A percentile compares a stretch with the other conserved stretches of the same genome.
Evolutionary conservation across 2,888 invertebrate genomes (phyloP).

Genomic region (Euzetes globulus): DNA sequence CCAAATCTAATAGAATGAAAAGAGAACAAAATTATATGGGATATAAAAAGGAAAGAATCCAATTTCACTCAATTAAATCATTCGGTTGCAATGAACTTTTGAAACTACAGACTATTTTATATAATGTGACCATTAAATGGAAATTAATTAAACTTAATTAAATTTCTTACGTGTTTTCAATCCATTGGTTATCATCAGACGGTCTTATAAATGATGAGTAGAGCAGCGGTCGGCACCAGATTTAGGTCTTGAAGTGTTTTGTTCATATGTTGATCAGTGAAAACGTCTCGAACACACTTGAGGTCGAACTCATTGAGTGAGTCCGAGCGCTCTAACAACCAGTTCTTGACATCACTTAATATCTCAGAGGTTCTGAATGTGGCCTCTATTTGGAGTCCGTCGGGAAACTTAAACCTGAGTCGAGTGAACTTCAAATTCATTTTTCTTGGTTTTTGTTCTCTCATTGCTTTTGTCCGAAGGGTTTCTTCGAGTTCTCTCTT

Average conservation of each 20-base stretch:
- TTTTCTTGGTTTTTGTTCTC: conserved; percentile 72
- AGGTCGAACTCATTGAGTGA: conserved; percentile 4
- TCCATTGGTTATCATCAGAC: no score
- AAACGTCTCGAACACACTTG: conserved; percentile 5
- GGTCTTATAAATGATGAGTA: background rate
- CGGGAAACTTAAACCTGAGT: conserved; percentile 27
- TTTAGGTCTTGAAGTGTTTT: background rate
- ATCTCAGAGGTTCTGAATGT: conserved; percentile 28
- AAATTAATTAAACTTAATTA: no score
- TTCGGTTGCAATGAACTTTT: no score
- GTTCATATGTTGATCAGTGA: background rate
- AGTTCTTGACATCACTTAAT: conserved; percentile 24
- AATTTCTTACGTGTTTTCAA: no score
- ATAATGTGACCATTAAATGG: no score
- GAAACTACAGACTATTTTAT: no score
- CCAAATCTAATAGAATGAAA: no score
- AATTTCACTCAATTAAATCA: no score
- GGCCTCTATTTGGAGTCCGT: conserved; percentile 29
- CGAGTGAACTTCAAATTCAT: background rate
- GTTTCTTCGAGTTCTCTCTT: conserved; percentile 18
- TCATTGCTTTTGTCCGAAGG: conserved; percentile 87
- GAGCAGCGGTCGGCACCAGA: background rate
- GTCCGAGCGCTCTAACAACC: conserved; percentile 14
- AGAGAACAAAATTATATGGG: no score
- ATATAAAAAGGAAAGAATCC: no score